These are phyloP conservation scores for Drosophila dunni DNA, from an alignment of 1,140 invertebrate species.

Conservation along the genomic window DNA sequence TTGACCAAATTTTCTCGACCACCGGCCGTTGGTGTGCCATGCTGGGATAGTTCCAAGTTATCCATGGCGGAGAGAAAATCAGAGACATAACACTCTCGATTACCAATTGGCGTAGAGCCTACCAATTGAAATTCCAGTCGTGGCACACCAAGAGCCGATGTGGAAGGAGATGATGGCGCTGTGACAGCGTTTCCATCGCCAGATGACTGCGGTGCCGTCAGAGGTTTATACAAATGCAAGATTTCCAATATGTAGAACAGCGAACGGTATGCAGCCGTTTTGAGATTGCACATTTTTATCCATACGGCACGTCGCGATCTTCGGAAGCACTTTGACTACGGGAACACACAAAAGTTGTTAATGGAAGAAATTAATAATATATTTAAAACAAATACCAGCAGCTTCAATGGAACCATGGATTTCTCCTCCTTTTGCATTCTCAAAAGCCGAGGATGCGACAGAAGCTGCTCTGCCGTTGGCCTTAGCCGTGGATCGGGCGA, in stretches of 20 bases:
- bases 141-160: constrained; percentile 16
- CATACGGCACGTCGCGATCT: constrained; percentile 63
- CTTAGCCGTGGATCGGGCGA: constrained; percentile 85
- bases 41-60: constrained; percentile 59
- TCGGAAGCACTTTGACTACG: constrained; percentile 65
- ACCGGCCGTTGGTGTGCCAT: constrained; percentile 49
- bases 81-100: constrained; percentile 60
- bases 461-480: constrained; percentile 86
- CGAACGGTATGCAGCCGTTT: constrained; percentile 57
- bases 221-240: constrained; percentile 53
- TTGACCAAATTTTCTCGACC: constrained; percentile 58
- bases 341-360: background rate
- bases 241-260: constrained; percentile 66
- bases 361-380: background rate
- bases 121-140: constrained; percentile 55
- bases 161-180: constrained; percentile 41
- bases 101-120: constrained; percentile 69
- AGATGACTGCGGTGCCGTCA: constrained; percentile 23
- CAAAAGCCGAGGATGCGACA: constrained; percentile 76
- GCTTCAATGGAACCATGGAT: constrained; percentile 58
- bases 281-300: constrained; percentile 80
- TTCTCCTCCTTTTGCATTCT: constrained; percentile 62
- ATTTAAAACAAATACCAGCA: constrained; percentile 42
- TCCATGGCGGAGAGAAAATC: constrained; percentile 64
- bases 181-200: constrained; percentile 11